Percentiles rank a stretch among this genome's conserved stretches.
Evolutionary conservation across 2,113 vertebrate genomes (phyloP).

Genomic region (Muscicapa adusta): DNA sequence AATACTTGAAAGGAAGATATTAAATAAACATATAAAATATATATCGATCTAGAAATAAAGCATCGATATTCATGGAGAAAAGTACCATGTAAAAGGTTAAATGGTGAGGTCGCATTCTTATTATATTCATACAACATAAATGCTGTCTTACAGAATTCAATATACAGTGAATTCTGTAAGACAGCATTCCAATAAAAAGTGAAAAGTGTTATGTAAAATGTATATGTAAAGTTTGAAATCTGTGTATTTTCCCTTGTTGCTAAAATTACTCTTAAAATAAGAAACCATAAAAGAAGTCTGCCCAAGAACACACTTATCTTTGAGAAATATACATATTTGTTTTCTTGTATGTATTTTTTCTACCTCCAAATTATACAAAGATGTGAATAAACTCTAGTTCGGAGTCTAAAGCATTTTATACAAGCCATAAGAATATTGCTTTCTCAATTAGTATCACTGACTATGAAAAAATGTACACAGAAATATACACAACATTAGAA

Average conservation of each 20-base stretch:
- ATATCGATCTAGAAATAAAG: background rate
- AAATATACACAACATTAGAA: background rate
- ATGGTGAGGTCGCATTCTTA: background rate
- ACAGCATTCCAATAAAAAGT: background rate
- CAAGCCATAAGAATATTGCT: background rate
- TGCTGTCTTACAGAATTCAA: background rate
- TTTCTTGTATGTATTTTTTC: background rate
- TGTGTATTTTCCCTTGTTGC: background rate
- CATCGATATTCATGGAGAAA: background rate
- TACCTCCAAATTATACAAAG: background rate
- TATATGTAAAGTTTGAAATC: background rate
- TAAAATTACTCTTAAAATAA: background rate
- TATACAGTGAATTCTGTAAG: background rate
- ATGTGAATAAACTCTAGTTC: background rate
- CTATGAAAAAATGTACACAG: background rate
- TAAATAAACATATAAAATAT: background rate
- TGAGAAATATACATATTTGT: background rate
- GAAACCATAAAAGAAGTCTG: background rate
- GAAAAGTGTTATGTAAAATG: background rate
- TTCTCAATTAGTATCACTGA: background rate
- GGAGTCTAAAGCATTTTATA: background rate
- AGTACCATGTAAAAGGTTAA: background rate
- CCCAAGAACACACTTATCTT: background rate
- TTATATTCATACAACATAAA: background rate
- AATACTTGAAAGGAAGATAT: background rate